phyloP scores from a whole-genome alignment of 2,797 vertebrate species.

The Lepilemur ruficaudatus region DNA sequence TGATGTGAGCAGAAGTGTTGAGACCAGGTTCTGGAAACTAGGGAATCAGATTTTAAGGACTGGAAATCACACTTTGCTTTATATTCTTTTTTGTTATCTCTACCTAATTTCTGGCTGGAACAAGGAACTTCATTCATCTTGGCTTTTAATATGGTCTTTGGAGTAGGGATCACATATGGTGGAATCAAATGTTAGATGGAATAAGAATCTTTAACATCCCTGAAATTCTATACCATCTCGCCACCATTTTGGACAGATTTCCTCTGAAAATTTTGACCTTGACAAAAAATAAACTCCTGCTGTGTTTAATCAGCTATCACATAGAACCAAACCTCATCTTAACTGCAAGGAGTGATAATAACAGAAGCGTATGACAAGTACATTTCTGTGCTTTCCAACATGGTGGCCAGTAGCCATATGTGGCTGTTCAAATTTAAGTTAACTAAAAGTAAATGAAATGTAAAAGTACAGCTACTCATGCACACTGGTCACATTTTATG shows the following conservation, averaged over 20 bases:
- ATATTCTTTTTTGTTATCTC: background rate
- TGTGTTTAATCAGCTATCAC: background rate
- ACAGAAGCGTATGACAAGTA: background rate
- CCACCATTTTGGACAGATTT: background rate
- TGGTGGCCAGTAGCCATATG: background rate
- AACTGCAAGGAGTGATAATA: background rate
- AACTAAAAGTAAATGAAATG: background rate
- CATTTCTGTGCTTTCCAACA: background rate
- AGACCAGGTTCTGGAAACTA: background rate
- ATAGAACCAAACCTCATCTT: background rate
- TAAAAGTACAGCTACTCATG: background rate
- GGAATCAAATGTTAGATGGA: background rate
- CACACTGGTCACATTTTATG: background rate
- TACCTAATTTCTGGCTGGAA: background rate
- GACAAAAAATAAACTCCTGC: background rate
- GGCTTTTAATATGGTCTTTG: background rate
- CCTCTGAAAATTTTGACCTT: background rate
- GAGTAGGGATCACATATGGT: background rate
- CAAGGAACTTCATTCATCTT: background rate
- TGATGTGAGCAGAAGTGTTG: background rate
- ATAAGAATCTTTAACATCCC: background rate
- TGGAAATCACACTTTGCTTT: background rate
- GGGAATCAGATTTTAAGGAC: background rate
- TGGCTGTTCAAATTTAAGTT: background rate
- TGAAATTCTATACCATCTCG: background rate